phyloP scores from a whole-genome alignment of 2,797 vertebrate species.

The Pantherophis vulpinus region DNA sequence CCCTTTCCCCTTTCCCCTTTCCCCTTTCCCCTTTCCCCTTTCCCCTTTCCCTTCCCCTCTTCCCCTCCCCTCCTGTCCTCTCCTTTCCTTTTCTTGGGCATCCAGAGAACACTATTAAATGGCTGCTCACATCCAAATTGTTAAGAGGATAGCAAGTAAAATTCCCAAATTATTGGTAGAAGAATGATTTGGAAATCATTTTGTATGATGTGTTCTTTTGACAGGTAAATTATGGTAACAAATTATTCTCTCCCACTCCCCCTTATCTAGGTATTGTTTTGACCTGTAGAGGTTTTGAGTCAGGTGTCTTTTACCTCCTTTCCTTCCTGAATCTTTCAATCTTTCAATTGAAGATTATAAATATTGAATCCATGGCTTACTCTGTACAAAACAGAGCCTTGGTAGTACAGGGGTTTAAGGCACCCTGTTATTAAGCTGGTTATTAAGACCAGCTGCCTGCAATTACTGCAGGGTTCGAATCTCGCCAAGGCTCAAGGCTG shows the following conservation, averaged over 20 bases:
- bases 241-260: not conserved
- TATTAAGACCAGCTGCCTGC: too few relatives aligned
- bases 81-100: too few relatives aligned
- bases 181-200: constrained; percentile 5
- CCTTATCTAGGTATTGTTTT: not conserved
- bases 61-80: too few relatives aligned
- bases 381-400: not conserved
- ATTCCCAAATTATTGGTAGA: not conserved
- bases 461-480: too few relatives aligned
- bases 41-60: too few relatives aligned
- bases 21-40: too few relatives aligned
- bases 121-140: not conserved
- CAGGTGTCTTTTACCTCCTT: not conserved
- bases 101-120: too few relatives aligned
- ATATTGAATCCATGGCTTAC: not conserved
- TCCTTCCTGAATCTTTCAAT: not conserved
- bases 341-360: not conserved
- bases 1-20: too few relatives aligned
- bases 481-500: too few relatives aligned
- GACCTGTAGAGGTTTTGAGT: not conserved
- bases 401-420: too few relatives aligned
- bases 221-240: not conserved
- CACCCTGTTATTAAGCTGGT: too few relatives aligned
- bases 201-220: not conserved
- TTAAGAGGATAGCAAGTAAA: not conserved